Evolutionary conservation across 2,888 invertebrate species (phyloP), one percentile per base, ranked within the genome.

Genomic region (Ectemnius lituratus): DNA sequence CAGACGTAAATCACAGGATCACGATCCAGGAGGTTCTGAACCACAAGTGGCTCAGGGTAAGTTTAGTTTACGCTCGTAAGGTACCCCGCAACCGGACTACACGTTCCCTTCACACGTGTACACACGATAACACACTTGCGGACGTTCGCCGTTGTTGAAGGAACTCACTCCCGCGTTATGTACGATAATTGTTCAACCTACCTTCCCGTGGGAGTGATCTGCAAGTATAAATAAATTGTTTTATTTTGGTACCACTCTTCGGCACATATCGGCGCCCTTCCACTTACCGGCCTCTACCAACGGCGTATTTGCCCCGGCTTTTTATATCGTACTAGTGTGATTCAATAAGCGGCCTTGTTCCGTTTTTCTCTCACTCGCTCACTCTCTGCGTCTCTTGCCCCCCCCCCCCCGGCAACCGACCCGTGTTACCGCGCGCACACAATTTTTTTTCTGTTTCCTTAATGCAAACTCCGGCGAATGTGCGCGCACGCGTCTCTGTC

Each of bases 21-120:
- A 97, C 97, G 72, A 97, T 99, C 88, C 97, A 98, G 89, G 97
- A 99, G 91, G 98, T 98, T 74, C 94, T 99, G 74, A 96, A 96
- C 89, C 99, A 99, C 92, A 96, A 97, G 83, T 99, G 99, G 99
- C 95, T 99, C 89, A 94, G 96, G 93, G 98, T 98, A 92, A 92
- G 94, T 91, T 28, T 20, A 60, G 11, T 28, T 20, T 37, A 37
- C 8, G 37, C 37, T 37, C 6, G 6, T 37, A 5, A 8, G 8
- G 8, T n/a, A 8, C 8, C 8, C 6, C 11, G 8, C 37, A 37
- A 37, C 37, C 37, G 37, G 37, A 37, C 37, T 6, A 11, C 8
- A 6, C 37, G 0, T 20, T 2, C 13, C 18, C 46, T 23, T 16
- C 37, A 5, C 37, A 37, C 37, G 8, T 37, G 37, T 11, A 52